Evolutionary conservation across 2,797 vertebrate species (phyloP), one percentile per base, ranked within the genome.

Genomic region (Helostoma temminkii): DNA sequence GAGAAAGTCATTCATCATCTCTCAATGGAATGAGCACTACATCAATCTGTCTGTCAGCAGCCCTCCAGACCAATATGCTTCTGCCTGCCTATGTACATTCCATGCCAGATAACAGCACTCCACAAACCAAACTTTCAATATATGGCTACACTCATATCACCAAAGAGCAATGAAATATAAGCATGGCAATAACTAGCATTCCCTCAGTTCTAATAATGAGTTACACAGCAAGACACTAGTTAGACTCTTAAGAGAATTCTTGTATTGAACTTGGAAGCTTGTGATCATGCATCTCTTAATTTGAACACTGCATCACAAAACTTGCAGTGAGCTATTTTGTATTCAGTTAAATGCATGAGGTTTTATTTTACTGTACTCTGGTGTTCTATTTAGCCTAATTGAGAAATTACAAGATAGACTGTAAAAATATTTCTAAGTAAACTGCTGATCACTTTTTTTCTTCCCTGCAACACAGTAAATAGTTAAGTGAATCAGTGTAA

Each of bases 1-100:
- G 61, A 73, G 78, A 82, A 73, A 84, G 78, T 75, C 83, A 91
- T 91, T 90, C 82, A 90, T 92, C 88, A 85, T 83, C 77, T 78
- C 82, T 83, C 86, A 73, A 64, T 83, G 85, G 81, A 86, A 79
- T 19, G 58, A 80, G 64, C 78, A 74, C 80, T 72, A 72, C 88
- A 90, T 91, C 87, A 88, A 88, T 91, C 88, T 79, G 86, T 82
- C 85, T 89, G 89, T 92, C 89, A 90, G 76, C 81, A 81, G 81
- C 78, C 72, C 78, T 74, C 84, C 74, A 71, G 64, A 80, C 84
- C 84, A 74, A 84, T 83, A 68, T 15, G 66, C 77, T 79, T 73
- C 81, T 69, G 87, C 78, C 77, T 71, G 80, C 70, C 77, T 76
- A 55, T 21, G 45, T 46, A 39, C 76, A 81, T 82, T 88, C 78